Percentiles rank a stretch among this genome's conserved stretches.
These are phyloP conservation scores for Illadopsis cleaveri DNA, from an alignment of 2,113 vertebrate species.

Conservation along the genomic window DNA sequence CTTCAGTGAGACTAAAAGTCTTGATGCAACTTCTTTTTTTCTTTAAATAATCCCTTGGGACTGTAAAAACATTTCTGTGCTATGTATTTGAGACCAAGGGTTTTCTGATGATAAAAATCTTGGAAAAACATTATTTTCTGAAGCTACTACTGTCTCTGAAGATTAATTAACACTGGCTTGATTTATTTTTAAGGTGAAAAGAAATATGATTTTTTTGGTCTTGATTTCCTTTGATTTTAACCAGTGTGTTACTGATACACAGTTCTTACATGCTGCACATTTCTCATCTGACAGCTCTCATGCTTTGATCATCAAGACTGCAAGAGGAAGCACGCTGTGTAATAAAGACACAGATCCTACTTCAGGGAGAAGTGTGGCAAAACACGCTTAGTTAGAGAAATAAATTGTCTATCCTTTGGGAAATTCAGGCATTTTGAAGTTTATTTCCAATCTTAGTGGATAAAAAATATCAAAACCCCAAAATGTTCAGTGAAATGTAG, in stretches of 20 bases:
- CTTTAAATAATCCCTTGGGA: constrained; percentile 20
- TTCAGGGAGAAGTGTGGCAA: neutral
- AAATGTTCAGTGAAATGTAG: neutral
- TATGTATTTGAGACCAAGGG: neutral
- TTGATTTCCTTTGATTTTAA: neutral
- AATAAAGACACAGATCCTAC: neutral
- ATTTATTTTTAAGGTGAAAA: neutral
- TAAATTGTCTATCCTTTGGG: neutral
- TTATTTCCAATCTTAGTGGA: neutral
- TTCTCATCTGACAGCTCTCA: neutral
- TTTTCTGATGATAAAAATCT: neutral
- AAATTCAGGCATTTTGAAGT: neutral
- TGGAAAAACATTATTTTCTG: neutral
- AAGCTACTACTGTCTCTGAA: neutral
- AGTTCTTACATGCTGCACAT: fast-evolving
- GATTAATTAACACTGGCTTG: neutral
- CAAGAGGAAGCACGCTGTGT: neutral
- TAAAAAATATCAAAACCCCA: neutral
- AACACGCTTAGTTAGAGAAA: neutral
- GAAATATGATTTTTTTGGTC: neutral
- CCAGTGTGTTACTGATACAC: neutral
- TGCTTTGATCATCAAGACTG: neutral
- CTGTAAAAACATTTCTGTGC: neutral
- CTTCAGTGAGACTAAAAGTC: constrained; percentile 24
- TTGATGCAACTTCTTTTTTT: neutral